Evolutionary conservation across 2,797 vertebrate species (phyloP).

Genomic region (Morelia viridis): DNA sequence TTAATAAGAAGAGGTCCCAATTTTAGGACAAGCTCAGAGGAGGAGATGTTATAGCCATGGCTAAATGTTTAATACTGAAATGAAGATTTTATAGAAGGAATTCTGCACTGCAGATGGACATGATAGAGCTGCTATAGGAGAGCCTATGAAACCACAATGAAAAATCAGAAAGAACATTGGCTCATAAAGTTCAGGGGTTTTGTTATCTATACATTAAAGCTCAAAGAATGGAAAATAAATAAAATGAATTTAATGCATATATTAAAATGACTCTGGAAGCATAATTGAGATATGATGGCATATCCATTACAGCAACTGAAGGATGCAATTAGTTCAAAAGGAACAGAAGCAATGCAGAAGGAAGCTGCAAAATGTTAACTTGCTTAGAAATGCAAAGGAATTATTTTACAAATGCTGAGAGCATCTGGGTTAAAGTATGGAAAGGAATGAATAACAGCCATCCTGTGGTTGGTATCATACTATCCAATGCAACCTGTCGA

Average conservation of each 20-base stretch:
- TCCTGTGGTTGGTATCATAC: background rate
- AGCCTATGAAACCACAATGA: background rate
- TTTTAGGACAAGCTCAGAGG: background rate
- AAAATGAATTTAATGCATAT: background rate
- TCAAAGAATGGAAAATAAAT: background rate
- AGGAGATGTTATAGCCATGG: background rate
- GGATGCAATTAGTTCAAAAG: background rate
- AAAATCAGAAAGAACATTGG: background rate
- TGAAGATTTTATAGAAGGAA: background rate
- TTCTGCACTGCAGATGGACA: background rate
- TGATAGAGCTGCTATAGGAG: background rate
- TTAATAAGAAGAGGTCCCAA: background rate
- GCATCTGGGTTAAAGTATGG: background rate
- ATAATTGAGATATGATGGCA: background rate
- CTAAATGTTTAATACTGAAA: background rate
- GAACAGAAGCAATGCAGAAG: background rate
- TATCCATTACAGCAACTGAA: background rate
- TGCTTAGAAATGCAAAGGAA: background rate
- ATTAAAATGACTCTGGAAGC: background rate
- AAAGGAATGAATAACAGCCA: background rate
- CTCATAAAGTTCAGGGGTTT: background rate
- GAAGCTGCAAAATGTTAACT: background rate
- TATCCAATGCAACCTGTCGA: background rate
- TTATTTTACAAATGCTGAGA: background rate
- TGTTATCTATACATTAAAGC: background rate